Evolutionary conservation across 2,888 invertebrate genomes (phyloP), one percentile per base, ranked within the genome.

Genomic region (Thumatha senex): DNA sequence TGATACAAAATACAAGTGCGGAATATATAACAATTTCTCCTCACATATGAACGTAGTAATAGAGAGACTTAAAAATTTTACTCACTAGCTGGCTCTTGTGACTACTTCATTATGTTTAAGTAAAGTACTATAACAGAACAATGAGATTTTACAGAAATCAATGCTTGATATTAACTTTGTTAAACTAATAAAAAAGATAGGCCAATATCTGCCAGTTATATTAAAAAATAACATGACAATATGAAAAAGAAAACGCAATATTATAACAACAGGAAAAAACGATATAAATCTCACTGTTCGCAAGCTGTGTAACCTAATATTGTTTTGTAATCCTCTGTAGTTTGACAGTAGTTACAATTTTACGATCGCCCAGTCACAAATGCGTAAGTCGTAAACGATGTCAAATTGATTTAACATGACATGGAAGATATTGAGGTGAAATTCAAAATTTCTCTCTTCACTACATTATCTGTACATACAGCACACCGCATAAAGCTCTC

Each of bases 401-500:
- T 67, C 70, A 62, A 79, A 77, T 67, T 68, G 71, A 67, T 67
- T 72, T 63, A 71, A 67, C 71, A 76, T 76, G 74, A 80, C 72
- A 76, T 74, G 81, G 76, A 84, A 84, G 81, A 83, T 67, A 42
- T 80, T 70, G 65, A 70, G 71, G 86, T 74, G 88, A 91, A 90
- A 91, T 91, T 91, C 72, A 74, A 75, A 89, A 90, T 89, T 88
- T 86, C 89, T 87, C 86, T 64, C 58, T 72, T 72, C 74, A 63
- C 68, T 84, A 86, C 74, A 68, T 72, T 59, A 64, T 63, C 79
- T 88, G 81, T 88, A 89, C 86, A 89, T 74, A 78, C 87, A 84
- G 76, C 67, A 54, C 54, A 66, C 79, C 86, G 86, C 84, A 84
- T 87, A 90, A 89, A 89, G 89, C 89, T 90, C 88, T 89, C 85